Percentiles rank a stretch among this genome's conserved stretches.
These are phyloP conservation scores for Neofelis nebulosa DNA, from an alignment of 2,113 vertebrate genomes.

Conservation along the genomic window DNA sequence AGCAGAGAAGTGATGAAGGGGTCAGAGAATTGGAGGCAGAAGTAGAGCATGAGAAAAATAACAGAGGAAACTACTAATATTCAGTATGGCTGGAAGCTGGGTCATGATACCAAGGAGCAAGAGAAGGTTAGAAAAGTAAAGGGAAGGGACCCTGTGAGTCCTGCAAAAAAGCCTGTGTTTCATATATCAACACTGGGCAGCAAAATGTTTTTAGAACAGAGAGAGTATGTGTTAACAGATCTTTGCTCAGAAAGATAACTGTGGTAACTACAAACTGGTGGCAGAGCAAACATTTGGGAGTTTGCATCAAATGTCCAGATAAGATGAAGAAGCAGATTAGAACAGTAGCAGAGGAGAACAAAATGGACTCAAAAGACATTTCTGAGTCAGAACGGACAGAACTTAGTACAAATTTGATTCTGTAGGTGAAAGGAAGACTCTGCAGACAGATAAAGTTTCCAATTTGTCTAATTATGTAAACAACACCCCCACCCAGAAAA, in stretches of 20 bases:
- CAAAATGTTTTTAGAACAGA: slow-evolving; percentile 4
- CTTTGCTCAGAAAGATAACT: slow-evolving; percentile 1
- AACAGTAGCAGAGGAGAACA: background rate
- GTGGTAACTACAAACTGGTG: background rate
- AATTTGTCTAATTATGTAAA: background rate
- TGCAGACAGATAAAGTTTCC: background rate
- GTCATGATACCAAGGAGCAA: background rate
- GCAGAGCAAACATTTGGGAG: background rate
- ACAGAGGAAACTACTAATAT: background rate
- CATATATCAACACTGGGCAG: background rate
- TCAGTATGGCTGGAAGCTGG: background rate
- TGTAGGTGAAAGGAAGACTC: background rate
- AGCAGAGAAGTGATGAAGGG: background rate
- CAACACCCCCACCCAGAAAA: background rate
- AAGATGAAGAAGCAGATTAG: background rate
- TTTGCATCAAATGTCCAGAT: background rate
- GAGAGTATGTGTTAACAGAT: background rate
- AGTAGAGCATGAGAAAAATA: background rate
- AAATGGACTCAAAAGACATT: background rate
- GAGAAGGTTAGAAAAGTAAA: background rate
- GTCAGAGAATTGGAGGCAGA: background rate
- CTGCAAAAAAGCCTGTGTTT: background rate
- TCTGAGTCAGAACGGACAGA: background rate
- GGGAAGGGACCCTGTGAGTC: background rate
- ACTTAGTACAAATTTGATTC: background rate